Evolutionary conservation across 2,113 vertebrate genomes (phyloP), one percentile per base, ranked within the genome.

Genomic region (Labeo rohita): DNA sequence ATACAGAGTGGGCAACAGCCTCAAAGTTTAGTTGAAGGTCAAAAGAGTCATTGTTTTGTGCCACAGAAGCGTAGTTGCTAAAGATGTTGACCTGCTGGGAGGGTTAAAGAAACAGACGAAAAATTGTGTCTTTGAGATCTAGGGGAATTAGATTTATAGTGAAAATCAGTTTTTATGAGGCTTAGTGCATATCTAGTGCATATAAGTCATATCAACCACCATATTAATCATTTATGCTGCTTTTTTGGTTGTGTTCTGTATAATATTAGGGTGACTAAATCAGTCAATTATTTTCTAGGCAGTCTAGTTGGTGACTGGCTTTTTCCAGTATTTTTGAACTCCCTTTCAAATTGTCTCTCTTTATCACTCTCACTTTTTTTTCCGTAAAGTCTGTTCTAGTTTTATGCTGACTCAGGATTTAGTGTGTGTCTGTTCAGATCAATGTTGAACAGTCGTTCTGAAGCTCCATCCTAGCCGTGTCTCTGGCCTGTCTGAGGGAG

Each of bases 401-500:
- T 80, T 63, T n/a, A 80, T 47, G 56, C 78, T 23, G 82, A 85
- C 50, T 77, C 23, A 39, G 61, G 56, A 23, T 54, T 75, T 28
- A 61, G 13, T 80, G 15, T 9, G 16, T 86, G 50, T 86, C 50
- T 84, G 65, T 80, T 43, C 7, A 36, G 74, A 59, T 84, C 59
- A 49, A 59, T 23, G 47, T 28, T 80, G 36, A 18, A 13, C 16
- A 23, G 4, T n/a, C 6, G 6, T 28, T 12, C 73, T 50, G 45
- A 49, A 50, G 73, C 13, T 59, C 45, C 13, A 74, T 70, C 28
- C 34, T 39, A 13, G 15, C 43, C 66, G 10, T 56, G 15, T 21
- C 78, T 54, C 50, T 88, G 59, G 15, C 43, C 43, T 15, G 8
- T 7, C 45, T 86, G 91, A 95, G 84, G 59, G 90, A 92, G 92